Percentiles rank a stretch among this genome's conserved stretches.
Evolutionary conservation across 2,797 vertebrate genomes (phyloP).

Genomic region (Scolopax bukidnonensis): DNA sequence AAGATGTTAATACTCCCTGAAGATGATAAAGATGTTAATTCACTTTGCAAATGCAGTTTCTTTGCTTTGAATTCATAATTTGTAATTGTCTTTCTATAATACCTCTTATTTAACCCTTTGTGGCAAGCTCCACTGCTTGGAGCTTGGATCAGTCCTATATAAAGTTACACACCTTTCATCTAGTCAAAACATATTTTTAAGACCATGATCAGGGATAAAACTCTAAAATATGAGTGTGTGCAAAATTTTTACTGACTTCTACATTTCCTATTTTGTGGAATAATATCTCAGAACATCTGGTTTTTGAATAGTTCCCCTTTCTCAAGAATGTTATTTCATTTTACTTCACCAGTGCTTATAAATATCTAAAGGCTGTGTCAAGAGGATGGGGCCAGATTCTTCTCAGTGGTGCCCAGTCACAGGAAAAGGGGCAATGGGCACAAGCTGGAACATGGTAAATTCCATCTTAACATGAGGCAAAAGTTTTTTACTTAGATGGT

Average conservation of each 20-base stretch:
- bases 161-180: background rate
- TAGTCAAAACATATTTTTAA: background rate
- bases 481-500: too few species aligned
- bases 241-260: background rate
- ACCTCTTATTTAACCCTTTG: accelerated
- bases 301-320: background rate
- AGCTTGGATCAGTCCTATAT: background rate
- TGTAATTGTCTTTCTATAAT: background rate
- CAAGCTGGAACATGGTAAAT: too few species aligned
- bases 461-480: too few species aligned
- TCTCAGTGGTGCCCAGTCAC: too few species aligned
- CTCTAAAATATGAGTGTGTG: background rate
- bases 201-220: background rate
- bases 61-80: background rate
- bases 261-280: background rate
- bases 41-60: background rate
- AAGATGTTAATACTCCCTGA: background rate
- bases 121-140: background rate
- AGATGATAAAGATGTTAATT: background rate
- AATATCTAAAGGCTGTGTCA: too few species aligned
- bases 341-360: background rate
- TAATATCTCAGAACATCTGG: background rate
- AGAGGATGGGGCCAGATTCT: too few species aligned
- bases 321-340: background rate
- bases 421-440: too few species aligned